Base-by-base conservation (phyloP, 2,113 vertebrate species). In the Microtus pennsylvanicus region DNA sequence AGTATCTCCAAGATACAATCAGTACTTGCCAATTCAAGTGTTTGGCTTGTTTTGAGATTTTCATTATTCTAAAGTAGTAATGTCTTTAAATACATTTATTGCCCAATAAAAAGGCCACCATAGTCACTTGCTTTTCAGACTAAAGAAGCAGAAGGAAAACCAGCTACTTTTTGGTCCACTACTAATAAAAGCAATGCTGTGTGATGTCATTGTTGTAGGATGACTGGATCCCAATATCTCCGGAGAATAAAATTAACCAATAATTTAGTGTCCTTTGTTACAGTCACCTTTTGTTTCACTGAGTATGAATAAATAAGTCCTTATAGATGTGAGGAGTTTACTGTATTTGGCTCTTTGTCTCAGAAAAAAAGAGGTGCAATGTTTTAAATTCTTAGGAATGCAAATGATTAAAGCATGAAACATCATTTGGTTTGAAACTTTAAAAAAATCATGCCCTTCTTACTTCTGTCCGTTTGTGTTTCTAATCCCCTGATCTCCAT, bases 31-130 rank as follows among this genome's bases (percentile, higher is more conserved):
- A 67, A 58, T 97, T 96, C 78, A 95, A 94, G 93, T 95, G 90
- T 97, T 95, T 96, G 89, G 74, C 94, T 92, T 96, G 42, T 96
- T 97, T 95, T 81, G 65, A 97, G 76, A 93, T 92, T 97, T 97
- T 90, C 95, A 96, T 96, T 96, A 95, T 95, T 90, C 85, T 95
- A 87, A 96, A 97, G 94, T 87, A 76, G 77, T 97, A 94, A 65
- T 93, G 78, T 96, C 95, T 80, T 82, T 96, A 89, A 96, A 93
- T 96, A 93, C n/a, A 94, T 93, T 95, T 91, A 87, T 69, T 96
- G 47, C 89, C 91, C 94, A 93, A 85, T 93, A 96, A 95, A 91
- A 91, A 97, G 93, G 82, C 61, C 50, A 78, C 80, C 92, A 87
- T 78, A 93, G 52, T 92, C 76, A 35, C 72, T 94, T 75, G 61